phyloP scores from a whole-genome alignment of 2,888 invertebrate species.

The Drosophila helvetica region DNA sequence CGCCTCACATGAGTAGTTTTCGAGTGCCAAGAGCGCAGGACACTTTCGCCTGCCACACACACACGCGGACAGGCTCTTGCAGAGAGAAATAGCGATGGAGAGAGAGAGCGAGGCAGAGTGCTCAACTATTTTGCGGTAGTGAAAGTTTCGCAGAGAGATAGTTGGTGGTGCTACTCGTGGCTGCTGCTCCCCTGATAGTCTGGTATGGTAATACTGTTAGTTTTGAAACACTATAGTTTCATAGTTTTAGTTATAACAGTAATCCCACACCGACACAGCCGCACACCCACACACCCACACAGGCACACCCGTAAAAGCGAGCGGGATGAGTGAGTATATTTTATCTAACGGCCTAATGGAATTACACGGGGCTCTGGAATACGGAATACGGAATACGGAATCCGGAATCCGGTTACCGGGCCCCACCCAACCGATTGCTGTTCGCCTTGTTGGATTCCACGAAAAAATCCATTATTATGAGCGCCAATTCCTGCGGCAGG shows the following conservation, averaged over 20 bases:
- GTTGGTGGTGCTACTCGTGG: conserved; percentile 55
- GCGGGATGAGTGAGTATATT: conserved; percentile 7
- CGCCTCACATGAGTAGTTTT: conserved; percentile 74
- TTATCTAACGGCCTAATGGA: conserved; percentile 42
- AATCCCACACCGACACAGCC: conserved; percentile 13
- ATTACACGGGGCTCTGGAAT: conserved; percentile 5
- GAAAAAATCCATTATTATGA: conserved; percentile 78
- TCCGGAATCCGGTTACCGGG: too few relatives aligned
- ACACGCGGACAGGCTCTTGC: conserved; percentile 3
- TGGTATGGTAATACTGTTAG: conserved; percentile 83
- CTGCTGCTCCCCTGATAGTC: conserved; percentile 78
- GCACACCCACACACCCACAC: background rate
- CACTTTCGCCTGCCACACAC: conserved; percentile 50
- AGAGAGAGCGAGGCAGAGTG: conserved; percentile 25
- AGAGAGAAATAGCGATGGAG: conserved; percentile 16
- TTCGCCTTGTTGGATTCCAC: conserved; percentile 76
- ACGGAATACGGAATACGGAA: too few relatives aligned
- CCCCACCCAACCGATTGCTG: conserved; percentile 61
- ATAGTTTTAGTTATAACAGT: conserved; percentile 78
- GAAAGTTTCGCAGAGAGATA: conserved; percentile 56
- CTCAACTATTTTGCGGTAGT: conserved; percentile 57
- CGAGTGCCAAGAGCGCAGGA: conserved; percentile 72
- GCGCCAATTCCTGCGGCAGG: conserved; percentile 70
- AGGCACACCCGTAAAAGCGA: conserved; percentile 4
- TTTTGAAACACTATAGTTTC: conserved; percentile 82